A percentile compares a stretch with the other conserved stretches of the same genome.
phyloP scores from a whole-genome alignment of 2,113 vertebrate species.

The Platysteira castanea region DNA sequence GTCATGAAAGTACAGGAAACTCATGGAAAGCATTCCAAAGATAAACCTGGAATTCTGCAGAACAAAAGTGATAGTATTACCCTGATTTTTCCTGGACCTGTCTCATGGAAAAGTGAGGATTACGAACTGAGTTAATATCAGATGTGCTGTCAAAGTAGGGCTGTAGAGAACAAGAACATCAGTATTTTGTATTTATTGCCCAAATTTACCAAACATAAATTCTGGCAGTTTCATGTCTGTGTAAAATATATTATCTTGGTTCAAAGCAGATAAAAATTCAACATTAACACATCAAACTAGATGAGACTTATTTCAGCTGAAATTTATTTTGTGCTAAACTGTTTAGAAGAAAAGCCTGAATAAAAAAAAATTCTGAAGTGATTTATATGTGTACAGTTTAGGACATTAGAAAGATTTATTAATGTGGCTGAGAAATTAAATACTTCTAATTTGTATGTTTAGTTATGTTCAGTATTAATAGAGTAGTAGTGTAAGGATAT shows the following conservation, averaged over 20 bases:
- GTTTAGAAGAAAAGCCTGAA: not conserved
- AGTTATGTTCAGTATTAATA: not conserved
- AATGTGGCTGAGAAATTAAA: not conserved
- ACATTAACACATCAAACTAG: not conserved
- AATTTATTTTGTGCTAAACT: not conserved
- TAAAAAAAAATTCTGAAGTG: not conserved
- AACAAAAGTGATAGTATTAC: slow-evolving; percentile 28
- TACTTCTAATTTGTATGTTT: not conserved
- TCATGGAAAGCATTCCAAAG: not conserved
- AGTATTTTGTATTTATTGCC: not conserved
- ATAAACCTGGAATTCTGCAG: slow-evolving; percentile 16
- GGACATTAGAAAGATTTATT: not conserved
- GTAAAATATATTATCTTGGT: not conserved
- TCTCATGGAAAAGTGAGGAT: slow-evolving; percentile 23
- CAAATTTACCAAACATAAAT: not conserved
- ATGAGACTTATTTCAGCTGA: not conserved
- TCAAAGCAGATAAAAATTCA: not conserved
- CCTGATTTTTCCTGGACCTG: slow-evolving; percentile 30
- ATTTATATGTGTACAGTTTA: not conserved
- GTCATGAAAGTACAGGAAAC: not conserved
- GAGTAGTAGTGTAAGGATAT: not conserved
- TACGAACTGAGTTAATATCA: not conserved
- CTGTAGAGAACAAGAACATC: not conserved
- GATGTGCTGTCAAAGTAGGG: not conserved
- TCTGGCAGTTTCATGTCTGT: not conserved